Evolutionary conservation across 64 coral and sea anemone species (phyloP), one percentile per base, ranked within the genome.

Genomic region (Montipora efflorescens): DNA sequence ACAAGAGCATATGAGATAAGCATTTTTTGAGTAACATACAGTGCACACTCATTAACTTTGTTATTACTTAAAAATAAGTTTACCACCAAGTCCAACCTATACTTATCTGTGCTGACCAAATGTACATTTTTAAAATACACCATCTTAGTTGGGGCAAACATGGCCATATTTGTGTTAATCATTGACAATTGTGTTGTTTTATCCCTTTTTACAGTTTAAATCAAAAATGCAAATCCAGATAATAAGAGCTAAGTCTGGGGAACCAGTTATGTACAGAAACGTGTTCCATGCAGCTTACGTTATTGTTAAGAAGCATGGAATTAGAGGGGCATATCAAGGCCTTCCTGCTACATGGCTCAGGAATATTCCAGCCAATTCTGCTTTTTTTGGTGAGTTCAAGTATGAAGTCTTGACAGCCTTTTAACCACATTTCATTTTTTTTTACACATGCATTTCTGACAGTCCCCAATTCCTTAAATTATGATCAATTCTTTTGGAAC

Each of bases 151-250:
- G 36, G 1, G 36, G 36, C 36, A 36, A 36, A 36, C 36, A 36
- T 36, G 36, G 36, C 36, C 36, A 36, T 36, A 36, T 36, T 36
- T 36, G 36, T 36, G 36, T 36, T 36, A 36, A 36, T 36, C 36
- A 36, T 36, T 36, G 36, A 47, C 22, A 28, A 79, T 79, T 79
- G 47, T 53, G 4, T 18, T 13, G 3, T 48, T 5, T 19, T 5
- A 79, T 57, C 21, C 75, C 36, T 36, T 36, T 36, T 79, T 75
- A 18, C 77, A 97, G 95, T 97, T 97, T 62, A 97, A 97, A 79
- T 97, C 95, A 20, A 97, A 97, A 68, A 97, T 97, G 95, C 95
- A 97, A 78, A 93, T 97, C 75, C 95, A 97, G 73, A 97, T 97
- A 2, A 92, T 97, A 20, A 79, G 95, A 67, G 92, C 95, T 14